phyloP scores from a whole-genome alignment of 2,888 invertebrate species.

The Campoletis raptor region DNA sequence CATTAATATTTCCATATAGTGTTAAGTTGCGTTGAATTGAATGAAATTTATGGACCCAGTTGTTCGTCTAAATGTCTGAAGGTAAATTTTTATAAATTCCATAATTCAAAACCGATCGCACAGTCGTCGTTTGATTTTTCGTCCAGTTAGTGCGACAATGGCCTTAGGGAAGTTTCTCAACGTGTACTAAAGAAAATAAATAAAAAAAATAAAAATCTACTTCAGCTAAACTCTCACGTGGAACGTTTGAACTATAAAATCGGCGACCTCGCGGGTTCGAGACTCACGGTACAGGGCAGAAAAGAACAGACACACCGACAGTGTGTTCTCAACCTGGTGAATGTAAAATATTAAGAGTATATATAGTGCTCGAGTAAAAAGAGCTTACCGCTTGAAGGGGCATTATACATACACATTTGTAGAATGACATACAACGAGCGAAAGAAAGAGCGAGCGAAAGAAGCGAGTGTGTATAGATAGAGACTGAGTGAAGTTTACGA shows the following conservation, averaged over 20 bases:
- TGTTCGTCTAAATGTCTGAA: background rate
- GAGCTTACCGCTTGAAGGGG: background rate
- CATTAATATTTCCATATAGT: background rate
- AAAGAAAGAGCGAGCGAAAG: background rate
- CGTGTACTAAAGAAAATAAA: background rate
- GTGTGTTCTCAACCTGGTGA: conserved; percentile 9
- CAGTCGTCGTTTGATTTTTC: background rate
- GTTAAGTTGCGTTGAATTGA: background rate
- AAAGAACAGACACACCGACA: background rate
- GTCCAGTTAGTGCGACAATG: background rate
- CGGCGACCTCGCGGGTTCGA: conserved; percentile 1
- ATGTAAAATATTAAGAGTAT: background rate
- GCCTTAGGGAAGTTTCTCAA: background rate
- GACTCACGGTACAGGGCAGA: background rate
- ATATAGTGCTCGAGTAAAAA: background rate
- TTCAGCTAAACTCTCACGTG: background rate
- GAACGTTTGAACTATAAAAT: conserved; percentile 7
- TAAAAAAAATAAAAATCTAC: background rate
- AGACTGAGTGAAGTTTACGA: conserved; percentile 54
- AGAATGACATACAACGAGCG: background rate
- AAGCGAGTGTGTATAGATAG: background rate
- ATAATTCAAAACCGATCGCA: background rate
- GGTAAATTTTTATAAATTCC: background rate
- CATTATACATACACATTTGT: background rate
- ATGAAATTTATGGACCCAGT: background rate